A percentile compares a stretch with the other conserved stretches of the same genome.
phyloP scores from a whole-genome alignment of 2,888 invertebrate species.

The Drosophila rubida region DNA sequence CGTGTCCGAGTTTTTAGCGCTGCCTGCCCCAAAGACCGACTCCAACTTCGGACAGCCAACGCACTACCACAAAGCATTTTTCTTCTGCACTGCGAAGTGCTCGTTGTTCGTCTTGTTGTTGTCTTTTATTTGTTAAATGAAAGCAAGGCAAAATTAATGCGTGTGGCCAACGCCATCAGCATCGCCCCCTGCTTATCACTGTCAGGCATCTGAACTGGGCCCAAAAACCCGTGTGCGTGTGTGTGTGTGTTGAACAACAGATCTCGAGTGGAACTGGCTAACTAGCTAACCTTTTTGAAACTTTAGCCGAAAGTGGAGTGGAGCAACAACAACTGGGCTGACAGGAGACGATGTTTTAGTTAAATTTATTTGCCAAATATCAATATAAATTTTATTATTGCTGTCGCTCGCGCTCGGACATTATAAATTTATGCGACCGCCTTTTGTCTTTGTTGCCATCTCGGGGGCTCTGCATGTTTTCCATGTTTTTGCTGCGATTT shows the following conservation, averaged over 20 bases:
- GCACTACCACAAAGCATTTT: conserved; percentile 70
- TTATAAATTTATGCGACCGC: conserved; percentile 60
- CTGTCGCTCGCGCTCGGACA: conserved; percentile 26
- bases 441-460: conserved; percentile 41
- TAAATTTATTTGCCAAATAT: conserved; percentile 75
- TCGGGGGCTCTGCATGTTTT: conserved; percentile 4
- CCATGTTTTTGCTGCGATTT: conserved; percentile 40
- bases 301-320: conserved; percentile 36
- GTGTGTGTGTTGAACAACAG: conserved; percentile 15
- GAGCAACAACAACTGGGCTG: conserved; percentile 40
- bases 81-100: conserved; percentile 35
- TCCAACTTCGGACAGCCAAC: conserved; percentile 45
- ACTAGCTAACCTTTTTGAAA: conserved; percentile 36
- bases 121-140: conserved; percentile 63
- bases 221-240: conserved; percentile 11
- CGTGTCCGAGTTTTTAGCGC: conserved; percentile 77
- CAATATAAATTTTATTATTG: conserved; percentile 67
- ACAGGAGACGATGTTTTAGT: conserved; percentile 59
- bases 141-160: conserved; percentile 76
- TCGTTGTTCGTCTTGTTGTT: conserved; percentile 30
- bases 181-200: conserved; percentile 75
- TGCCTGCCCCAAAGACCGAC: conserved; percentile 53
- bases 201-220: conserved; percentile 60
- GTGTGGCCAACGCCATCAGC: conserved; percentile 78
- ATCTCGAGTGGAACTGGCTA: conserved; percentile 8